Conservation (phyloP, 2,797 vertebrate species). For the Centroberyx gerrardi region DNA sequence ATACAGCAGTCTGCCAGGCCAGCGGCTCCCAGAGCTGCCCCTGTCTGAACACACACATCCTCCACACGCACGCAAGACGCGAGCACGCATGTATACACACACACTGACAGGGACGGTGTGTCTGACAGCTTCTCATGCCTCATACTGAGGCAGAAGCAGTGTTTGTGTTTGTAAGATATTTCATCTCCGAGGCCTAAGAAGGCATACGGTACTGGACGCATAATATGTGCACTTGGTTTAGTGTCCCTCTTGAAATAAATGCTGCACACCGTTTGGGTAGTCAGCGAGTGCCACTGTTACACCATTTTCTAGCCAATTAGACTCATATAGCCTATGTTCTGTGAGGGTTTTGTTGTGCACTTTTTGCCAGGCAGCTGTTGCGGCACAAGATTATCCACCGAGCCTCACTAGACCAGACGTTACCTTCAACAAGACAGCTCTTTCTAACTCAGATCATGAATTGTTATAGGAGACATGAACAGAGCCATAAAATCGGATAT, state of each 20-base stretch:
- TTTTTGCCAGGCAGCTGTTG: not conserved
- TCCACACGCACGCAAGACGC: slow-evolving; percentile 24
- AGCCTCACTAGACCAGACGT: slow-evolving; percentile 30
- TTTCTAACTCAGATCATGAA: slow-evolving; percentile 55
- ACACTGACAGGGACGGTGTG: not conserved
- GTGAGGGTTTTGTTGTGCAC: slow-evolving; percentile 13
- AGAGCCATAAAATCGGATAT: slow-evolving; percentile 73
- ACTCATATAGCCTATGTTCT: slow-evolving; percentile 26
- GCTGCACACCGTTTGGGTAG: slow-evolving; percentile 26
- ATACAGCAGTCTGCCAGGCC: slow-evolving; percentile 79
- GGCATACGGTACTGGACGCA: slow-evolving; percentile 35
- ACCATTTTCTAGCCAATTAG: slow-evolving; percentile 24
- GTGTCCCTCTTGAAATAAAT: slow-evolving; percentile 43
- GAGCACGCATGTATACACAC: slow-evolving; percentile 39
- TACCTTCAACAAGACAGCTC: slow-evolving; percentile 32
- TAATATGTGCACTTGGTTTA: slow-evolving; percentile 12
- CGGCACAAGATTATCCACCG: slow-evolving; percentile 8
- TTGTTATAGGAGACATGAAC: slow-evolving; percentile 57
- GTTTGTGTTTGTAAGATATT: slow-evolving; percentile 26
- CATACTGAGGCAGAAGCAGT: slow-evolving; percentile 1
- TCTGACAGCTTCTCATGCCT: slow-evolving; percentile 29
- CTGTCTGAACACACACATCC: slow-evolving; percentile 31
- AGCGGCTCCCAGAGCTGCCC: slow-evolving; percentile 58
- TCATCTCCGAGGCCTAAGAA: slow-evolving; percentile 21
- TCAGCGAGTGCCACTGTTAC: slow-evolving; percentile 10